Evolutionary conservation across 2,797 vertebrate genomes (phyloP).

Genomic region (Anabas testudineus): DNA sequence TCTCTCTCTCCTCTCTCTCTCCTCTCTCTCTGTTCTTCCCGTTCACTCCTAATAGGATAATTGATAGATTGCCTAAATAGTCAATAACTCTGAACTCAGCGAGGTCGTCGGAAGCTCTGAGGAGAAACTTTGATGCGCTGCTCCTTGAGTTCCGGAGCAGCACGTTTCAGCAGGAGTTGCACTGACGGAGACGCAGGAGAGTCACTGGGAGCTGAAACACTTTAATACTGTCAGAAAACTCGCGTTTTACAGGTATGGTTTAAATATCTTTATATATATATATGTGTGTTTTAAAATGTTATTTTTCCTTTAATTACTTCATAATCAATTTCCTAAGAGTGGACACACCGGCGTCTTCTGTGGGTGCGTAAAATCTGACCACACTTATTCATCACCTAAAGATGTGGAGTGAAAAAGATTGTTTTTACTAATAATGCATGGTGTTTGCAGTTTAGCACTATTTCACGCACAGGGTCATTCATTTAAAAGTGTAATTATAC

Average conservation of each 20-base stretch:
- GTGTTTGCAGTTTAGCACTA: neutral
- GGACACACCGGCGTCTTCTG: no score
- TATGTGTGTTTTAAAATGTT: neutral
- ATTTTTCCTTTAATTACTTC: neutral
- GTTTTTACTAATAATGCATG: neutral
- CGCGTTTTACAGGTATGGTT: conserved; percentile 41
- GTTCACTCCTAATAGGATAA: conserved; percentile 69
- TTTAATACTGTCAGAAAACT: conserved; percentile 25
- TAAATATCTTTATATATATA: neutral
- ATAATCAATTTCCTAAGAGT: no score
- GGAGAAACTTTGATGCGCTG: conserved; percentile 55
- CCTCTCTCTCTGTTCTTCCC: conserved; percentile 45
- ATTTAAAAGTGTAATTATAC: no score
- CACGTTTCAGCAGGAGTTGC: conserved; percentile 40
- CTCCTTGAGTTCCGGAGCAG: conserved; percentile 30
- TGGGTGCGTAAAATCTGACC: conserved; percentile 66
- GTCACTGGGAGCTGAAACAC: conserved; percentile 6
- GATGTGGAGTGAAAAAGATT: accelerated
- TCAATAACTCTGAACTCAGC: conserved; percentile 55
- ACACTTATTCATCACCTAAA: neutral
- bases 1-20: conserved; percentile 20
- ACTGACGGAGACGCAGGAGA: conserved; percentile 61
- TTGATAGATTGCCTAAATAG: conserved; percentile 60
- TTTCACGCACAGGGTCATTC: neutral
- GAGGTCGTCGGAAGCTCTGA: conserved; percentile 35